Evolutionary conservation across 2,888 invertebrate species (phyloP).

Genomic region (Rhorus exstirpatorius): DNA sequence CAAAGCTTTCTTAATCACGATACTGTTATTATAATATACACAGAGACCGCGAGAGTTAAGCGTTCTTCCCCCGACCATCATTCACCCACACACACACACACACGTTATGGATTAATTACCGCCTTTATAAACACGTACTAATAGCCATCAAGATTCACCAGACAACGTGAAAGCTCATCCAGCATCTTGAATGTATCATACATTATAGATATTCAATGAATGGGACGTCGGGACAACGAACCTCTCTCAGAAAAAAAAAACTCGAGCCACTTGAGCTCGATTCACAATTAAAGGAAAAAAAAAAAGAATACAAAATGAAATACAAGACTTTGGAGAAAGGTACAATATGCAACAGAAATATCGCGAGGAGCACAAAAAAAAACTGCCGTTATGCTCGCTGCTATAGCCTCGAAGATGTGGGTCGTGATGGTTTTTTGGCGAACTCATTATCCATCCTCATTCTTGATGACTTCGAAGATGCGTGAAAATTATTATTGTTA

Average conservation of each 20-base stretch:
- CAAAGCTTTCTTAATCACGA: constrained; percentile 1
- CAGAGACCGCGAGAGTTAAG: constrained; percentile 4
- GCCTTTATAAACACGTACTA: neutral
- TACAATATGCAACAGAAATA: neutral
- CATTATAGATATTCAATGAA: too few relatives aligned
- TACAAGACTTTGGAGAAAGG: constrained; percentile 14
- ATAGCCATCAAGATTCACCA: too few relatives aligned
- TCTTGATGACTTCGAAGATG: neutral
- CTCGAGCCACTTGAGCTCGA: neutral
- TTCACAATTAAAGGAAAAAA: neutral
- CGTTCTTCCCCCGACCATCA: constrained; percentile 17
- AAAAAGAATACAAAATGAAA: constrained; percentile 3
- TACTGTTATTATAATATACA: neutral
- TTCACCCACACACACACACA: too few relatives aligned
- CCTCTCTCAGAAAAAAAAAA: neutral
- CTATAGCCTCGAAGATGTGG: constrained; percentile 17
- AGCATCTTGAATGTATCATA: too few relatives aligned
- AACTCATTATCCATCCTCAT: constrained; percentile 15
- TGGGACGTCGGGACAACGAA: neutral
- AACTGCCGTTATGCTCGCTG: constrained; percentile 7
- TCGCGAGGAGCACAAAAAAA: constrained; percentile 21
- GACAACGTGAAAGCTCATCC: too few relatives aligned
- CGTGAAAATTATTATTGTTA: neutral
- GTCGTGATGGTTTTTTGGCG: constrained; percentile 46
- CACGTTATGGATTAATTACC: constrained; percentile 25